These are phyloP conservation scores for Pavo muticus DNA, from an alignment of 2,113 vertebrate species.

Conservation along the genomic window DNA sequence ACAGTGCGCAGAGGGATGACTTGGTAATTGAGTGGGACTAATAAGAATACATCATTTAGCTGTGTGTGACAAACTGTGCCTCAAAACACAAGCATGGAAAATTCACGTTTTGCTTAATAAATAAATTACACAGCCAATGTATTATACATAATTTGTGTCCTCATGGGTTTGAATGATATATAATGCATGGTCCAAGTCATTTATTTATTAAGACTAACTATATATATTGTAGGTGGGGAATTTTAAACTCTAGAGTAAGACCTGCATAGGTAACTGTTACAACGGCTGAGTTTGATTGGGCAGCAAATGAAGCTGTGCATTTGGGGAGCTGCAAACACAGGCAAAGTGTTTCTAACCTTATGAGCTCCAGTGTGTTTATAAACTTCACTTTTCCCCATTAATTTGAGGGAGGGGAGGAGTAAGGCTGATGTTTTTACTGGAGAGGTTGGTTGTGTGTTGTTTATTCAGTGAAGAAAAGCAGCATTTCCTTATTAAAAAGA, in stretches of 20 bases:
- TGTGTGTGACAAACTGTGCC: slow-evolving; percentile 83
- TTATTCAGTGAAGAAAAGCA: slow-evolving; percentile 6
- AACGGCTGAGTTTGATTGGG: slow-evolving; percentile 60
- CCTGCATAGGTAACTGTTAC: slow-evolving; percentile 59
- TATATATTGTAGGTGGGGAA: slow-evolving; percentile 79
- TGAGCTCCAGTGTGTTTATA: slow-evolving; percentile 35
- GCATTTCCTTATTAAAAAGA: neutral
- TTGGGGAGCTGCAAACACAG: slow-evolving; percentile 51
- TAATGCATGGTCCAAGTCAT: slow-evolving; percentile 93
- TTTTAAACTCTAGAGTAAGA: slow-evolving; percentile 73
- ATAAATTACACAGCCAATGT: slow-evolving; percentile 95
- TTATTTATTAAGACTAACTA: slow-evolving; percentile 96
- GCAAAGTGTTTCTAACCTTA: slow-evolving; percentile 1
- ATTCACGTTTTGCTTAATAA: slow-evolving; percentile 97
- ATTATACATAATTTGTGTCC: slow-evolving; percentile 95
- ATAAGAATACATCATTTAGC: slow-evolving; percentile 91
- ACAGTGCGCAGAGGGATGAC: slow-evolving; percentile 83
- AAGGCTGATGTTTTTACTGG: neutral
- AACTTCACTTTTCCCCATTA: slow-evolving; percentile 39
- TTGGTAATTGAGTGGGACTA: slow-evolving; percentile 90
- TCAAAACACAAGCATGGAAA: slow-evolving; percentile 87
- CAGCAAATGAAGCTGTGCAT: slow-evolving; percentile 66
- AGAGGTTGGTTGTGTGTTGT: neutral
- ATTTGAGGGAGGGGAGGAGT: slow-evolving; percentile 11
- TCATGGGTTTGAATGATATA: slow-evolving; percentile 93